A percentile compares a stretch with the other conserved stretches of the same genome.
Conservation (phyloP, 2,797 vertebrate species). For the Syngnathus acus region DNA sequence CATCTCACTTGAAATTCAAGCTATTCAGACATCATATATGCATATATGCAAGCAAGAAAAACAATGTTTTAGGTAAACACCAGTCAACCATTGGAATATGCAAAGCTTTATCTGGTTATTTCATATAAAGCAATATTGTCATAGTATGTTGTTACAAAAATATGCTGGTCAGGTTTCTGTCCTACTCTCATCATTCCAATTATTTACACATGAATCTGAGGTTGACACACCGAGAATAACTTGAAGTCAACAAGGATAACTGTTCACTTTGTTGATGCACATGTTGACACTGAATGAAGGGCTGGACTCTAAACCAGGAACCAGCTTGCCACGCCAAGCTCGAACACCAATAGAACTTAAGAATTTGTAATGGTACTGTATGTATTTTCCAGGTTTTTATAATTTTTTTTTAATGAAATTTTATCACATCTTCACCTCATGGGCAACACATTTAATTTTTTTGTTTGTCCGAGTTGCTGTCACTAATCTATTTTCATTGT, state of each 20-base stretch:
- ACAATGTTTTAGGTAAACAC: background rate
- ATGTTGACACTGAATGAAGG: slow-evolving; percentile 9
- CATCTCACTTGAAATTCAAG: slow-evolving; percentile 11
- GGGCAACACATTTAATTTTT: slow-evolving; percentile 21
- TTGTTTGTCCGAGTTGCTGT: slow-evolving; percentile 23
- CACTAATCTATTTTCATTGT: slow-evolving; percentile 33
- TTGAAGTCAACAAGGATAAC: slow-evolving; percentile 16
- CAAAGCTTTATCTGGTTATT: background rate
- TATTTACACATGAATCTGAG: slow-evolving; percentile 18
- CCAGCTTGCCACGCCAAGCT: slow-evolving; percentile 7
- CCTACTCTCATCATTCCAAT: background rate
- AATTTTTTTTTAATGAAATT: slow-evolving; percentile 7
- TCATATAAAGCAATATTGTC: background rate
- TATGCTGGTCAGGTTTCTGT: background rate
- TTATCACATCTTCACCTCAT: slow-evolving; percentile 19
- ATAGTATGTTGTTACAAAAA: slow-evolving; percentile 8
- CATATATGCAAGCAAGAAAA: slow-evolving; percentile 13
- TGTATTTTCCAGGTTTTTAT: slow-evolving; percentile 11
- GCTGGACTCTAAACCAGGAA: slow-evolving; percentile 11
- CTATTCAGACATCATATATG: slow-evolving; percentile 3
- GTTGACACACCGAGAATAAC: slow-evolving; percentile 22
- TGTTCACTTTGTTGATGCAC: slow-evolving; percentile 12
- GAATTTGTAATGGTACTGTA: slow-evolving; percentile 24
- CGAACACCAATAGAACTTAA: slow-evolving; percentile 17
- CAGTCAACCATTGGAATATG: background rate